Evolutionary conservation across 1,140 invertebrate species (phyloP), one percentile per base, ranked within the genome.

Genomic region (Drosophila eugracilis): DNA sequence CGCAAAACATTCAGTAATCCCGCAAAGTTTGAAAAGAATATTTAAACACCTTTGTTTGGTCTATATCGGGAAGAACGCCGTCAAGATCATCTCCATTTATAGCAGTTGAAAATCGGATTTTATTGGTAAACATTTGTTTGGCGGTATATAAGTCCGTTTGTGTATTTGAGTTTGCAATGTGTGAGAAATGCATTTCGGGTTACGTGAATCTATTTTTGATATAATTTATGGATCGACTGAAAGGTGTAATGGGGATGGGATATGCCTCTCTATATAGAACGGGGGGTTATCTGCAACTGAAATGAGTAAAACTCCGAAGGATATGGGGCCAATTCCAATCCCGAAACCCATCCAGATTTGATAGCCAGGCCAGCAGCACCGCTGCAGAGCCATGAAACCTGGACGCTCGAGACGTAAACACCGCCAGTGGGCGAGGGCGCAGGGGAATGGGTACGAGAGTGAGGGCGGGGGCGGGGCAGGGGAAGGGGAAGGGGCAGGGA

Each of bases 331-430:
- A 12, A 32, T 12, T 32, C 2, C 1, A 4, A 32, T 53, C 7
- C 10, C 7, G 1, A 10, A 15, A 5, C 2, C 14, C 17, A 54
- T 19, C 28, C 26, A 58, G 7, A 24, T 52, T 53, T 24, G 30
- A 10, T 55, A 41, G 60, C 65, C 65, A 67, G 37, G 45, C 24
- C 26, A 34, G 41, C 71, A 58, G 58, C 54, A 44, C 48, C 36
- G 21, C 6, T 12, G 7, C 34, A 17, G 4, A 36, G 14, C 24
- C 49, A 55, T 22, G 17, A 67, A 67, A 53, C 45, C 63, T 67
- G 63, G 63, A 67, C 63, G 42, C 26, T 24, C 37, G 45, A 52
- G 60, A 67, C 62, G 65, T 67, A 67, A 67, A 67, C 65, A 67
- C 41, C 34, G 69, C 14, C 28, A 45, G 65, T 34, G 63, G 49